Evolutionary conservation across 2,888 invertebrate genomes (phyloP).

Genomic region (Melolontha melolontha): DNA sequence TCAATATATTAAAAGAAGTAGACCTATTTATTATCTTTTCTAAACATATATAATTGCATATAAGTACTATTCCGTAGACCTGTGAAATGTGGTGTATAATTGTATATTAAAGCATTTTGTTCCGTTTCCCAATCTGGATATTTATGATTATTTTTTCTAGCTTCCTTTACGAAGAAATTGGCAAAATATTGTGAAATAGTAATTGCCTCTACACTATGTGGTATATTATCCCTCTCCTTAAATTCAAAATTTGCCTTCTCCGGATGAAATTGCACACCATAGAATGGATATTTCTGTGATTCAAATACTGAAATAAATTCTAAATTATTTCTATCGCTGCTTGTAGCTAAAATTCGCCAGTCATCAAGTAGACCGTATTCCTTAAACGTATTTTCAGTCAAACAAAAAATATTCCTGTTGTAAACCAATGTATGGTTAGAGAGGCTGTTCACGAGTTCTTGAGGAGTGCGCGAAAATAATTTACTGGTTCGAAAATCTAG

Average conservation of each 20-base stretch:
- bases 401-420: slow-evolving; percentile 72
- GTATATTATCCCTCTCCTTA: slow-evolving; percentile 70
- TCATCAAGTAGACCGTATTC: slow-evolving; percentile 69
- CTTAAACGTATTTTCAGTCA: slow-evolving; percentile 65
- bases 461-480: slow-evolving; percentile 74
- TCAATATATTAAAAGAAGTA: background rate
- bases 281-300: slow-evolving; percentile 80
- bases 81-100: slow-evolving; percentile 74
- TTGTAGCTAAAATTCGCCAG: slow-evolving; percentile 80
- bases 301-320: slow-evolving; percentile 85
- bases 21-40: slow-evolving; percentile 57
- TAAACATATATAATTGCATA: slow-evolving; percentile 78
- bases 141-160: slow-evolving; percentile 73
- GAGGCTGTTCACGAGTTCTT: slow-evolving; percentile 71
- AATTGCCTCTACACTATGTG: slow-evolving; percentile 75
- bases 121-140: slow-evolving; percentile 68
- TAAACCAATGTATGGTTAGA: slow-evolving; percentile 74
- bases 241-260: slow-evolving; percentile 89
- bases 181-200: slow-evolving; percentile 80
- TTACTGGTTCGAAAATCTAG: slow-evolving; percentile 73
- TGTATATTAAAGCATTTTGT: slow-evolving; percentile 75
- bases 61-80: slow-evolving; percentile 70
- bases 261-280: slow-evolving; percentile 91
- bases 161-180: slow-evolving; percentile 84
- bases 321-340: slow-evolving; percentile 73